These are phyloP conservation scores for Bufo gargarizans DNA, from an alignment of 2,113 vertebrate genomes.

Conservation along the genomic window DNA sequence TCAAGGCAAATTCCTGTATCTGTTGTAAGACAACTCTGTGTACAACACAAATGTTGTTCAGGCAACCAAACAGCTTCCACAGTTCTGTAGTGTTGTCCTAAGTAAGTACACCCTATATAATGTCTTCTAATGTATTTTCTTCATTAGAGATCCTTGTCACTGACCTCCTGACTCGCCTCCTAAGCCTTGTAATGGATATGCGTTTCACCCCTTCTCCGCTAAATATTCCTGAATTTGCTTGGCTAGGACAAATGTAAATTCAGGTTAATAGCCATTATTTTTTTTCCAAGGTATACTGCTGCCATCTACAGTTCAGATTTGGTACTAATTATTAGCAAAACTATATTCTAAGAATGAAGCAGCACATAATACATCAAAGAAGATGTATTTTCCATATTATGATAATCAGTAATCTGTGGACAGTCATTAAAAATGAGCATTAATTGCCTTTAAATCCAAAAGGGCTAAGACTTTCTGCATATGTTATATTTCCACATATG, in stretches of 20 bases:
- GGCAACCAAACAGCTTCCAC: background rate
- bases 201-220: background rate
- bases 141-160: background rate
- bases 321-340: background rate
- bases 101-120: background rate
- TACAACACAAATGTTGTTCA: background rate
- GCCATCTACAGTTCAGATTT: slow-evolving; percentile 57
- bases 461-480: slow-evolving; percentile 21
- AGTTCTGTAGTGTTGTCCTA: background rate
- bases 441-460: slow-evolving; percentile 33
- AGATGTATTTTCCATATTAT: slow-evolving; percentile 36
- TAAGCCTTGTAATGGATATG: slow-evolving; percentile 45
- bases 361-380: slow-evolving; percentile 22
- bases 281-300: slow-evolving; percentile 51
- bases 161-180: slow-evolving; percentile 17
- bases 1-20: background rate
- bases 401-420: slow-evolving; percentile 45
- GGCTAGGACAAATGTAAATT: slow-evolving; percentile 21
- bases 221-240: slow-evolving; percentile 20
- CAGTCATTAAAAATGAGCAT: slow-evolving; percentile 22
- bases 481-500: slow-evolving; percentile 16
- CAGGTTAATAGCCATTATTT: background rate
- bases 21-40: background rate
- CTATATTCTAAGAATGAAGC: background rate
- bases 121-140: background rate